Percentiles rank a stretch among this genome's conserved stretches.
Evolutionary conservation across 2,888 invertebrate genomes (phyloP).

Genomic region (Chouioia cunea): DNA sequence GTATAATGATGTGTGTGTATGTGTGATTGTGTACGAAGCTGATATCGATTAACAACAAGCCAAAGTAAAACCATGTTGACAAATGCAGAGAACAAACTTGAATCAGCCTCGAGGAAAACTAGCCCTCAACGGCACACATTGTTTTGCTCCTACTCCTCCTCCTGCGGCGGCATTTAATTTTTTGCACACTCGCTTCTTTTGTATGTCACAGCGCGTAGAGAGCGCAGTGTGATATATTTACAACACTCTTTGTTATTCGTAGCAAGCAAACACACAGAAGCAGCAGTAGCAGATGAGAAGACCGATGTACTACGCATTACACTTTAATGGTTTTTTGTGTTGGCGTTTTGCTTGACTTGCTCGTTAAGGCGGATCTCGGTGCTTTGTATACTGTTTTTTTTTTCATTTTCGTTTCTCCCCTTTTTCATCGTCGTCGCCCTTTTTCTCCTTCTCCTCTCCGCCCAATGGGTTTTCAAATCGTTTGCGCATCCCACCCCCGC

Average conservation of each 20-base stretch:
- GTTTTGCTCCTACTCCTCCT: background rate
- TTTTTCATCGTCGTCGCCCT: too few relatives aligned
- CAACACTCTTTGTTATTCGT: constrained; percentile 5
- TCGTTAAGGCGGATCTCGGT: constrained; percentile 19
- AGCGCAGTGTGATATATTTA: background rate
- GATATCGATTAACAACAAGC: constrained; percentile 11
- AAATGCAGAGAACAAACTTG: constrained; percentile 33
- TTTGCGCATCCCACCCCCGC: background rate
- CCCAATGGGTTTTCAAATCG: too few relatives aligned
- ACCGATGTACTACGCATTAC: background rate
- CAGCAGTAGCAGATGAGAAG: background rate
- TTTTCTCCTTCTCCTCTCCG: too few relatives aligned
- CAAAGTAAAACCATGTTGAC: background rate
- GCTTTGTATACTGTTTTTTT: constrained; percentile 19
- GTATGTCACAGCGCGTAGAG: too few relatives aligned
- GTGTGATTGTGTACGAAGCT: background rate
- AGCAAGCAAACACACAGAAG: background rate
- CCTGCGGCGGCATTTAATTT: constrained; percentile 7
- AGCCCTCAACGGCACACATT: background rate
- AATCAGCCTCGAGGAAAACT: constrained; percentile 22
- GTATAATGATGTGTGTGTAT: background rate
- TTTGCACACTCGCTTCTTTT: constrained; percentile 2
- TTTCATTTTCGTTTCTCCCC: background rate
- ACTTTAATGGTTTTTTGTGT: background rate
- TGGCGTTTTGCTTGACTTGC: background rate